A percentile compares a stretch with the other conserved stretches of the same genome.
Conservation (phyloP, 2,888 invertebrate species). For the Eupeodes luniger region DNA sequence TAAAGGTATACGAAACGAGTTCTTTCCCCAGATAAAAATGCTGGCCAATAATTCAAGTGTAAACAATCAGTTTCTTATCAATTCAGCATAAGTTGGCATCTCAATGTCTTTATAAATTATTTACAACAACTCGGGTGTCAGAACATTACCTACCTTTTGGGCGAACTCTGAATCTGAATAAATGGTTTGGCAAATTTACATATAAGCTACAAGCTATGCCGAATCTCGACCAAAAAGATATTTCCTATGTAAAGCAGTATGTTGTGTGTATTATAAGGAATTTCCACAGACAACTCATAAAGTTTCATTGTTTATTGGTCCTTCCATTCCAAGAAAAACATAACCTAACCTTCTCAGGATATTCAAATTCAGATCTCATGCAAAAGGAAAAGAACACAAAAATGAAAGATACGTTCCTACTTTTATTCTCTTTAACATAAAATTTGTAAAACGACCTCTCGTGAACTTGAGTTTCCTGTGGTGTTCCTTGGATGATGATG, state of each 20-base stretch:
- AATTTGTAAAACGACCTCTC: slow-evolving; percentile 33
- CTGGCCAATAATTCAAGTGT: slow-evolving; percentile 55
- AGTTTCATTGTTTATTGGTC: slow-evolving; percentile 52
- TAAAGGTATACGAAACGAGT: background rate
- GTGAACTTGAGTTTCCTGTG: background rate
- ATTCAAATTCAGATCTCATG: slow-evolving; percentile 51
- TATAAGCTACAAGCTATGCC: background rate
- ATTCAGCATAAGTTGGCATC: slow-evolving; percentile 19
- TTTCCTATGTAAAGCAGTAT: slow-evolving; percentile 12
- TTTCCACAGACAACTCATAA: slow-evolving; percentile 21
- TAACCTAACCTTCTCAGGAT: slow-evolving; percentile 5
- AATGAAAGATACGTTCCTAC: background rate
- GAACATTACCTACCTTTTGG: slow-evolving; percentile 36
- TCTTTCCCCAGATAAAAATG: slow-evolving; percentile 13
- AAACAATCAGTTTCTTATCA: slow-evolving; percentile 51
- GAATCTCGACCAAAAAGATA: background rate
- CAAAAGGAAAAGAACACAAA: background rate
- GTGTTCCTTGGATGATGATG: slow-evolving; percentile 8
- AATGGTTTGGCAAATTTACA: slow-evolving; percentile 47
- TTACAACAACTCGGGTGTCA: slow-evolving; percentile 40
- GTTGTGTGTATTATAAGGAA: background rate
- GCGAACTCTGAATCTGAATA: background rate
- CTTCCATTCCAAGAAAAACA: background rate
- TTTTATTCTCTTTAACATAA: slow-evolving; percentile 21
- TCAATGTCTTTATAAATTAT: slow-evolving; percentile 34